Evolutionary conservation across 2,797 vertebrate genomes (phyloP).

Genomic region (Odontamblyopus rebecca): DNA sequence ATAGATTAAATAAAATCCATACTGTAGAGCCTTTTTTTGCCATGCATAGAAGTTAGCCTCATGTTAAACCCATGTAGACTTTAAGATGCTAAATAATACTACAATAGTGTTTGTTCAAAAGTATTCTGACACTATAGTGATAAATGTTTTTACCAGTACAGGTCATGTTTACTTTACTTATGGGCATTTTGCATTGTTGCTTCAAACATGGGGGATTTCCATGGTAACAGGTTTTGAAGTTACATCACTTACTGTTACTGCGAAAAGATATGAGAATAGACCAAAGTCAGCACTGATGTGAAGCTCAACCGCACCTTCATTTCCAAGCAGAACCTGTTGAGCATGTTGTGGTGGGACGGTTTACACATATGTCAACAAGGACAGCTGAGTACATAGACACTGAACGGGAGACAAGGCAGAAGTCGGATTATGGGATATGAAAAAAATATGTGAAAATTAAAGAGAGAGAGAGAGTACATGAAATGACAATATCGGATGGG

Average conservation of each 20-base stretch:
- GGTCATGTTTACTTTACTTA: too few relatives aligned
- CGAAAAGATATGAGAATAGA: slow-evolving; percentile 5
- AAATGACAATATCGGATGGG: background rate
- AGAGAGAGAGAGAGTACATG: too few relatives aligned
- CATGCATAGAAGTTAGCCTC: too few relatives aligned
- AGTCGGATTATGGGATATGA: background rate
- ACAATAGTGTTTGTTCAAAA: too few relatives aligned
- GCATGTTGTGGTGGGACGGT: slow-evolving; percentile 7
- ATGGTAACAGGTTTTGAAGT: too few relatives aligned
- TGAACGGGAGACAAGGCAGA: background rate
- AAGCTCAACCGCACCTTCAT: slow-evolving; percentile 18
- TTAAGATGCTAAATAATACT: too few relatives aligned
- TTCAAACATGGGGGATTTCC: too few relatives aligned
- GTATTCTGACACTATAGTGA: too few relatives aligned
- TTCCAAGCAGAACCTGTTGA: slow-evolving; percentile 43
- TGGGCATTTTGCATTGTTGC: too few relatives aligned
- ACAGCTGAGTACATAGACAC: slow-evolving; percentile 2
- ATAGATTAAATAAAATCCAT: slow-evolving; percentile 10
- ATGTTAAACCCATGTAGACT: too few relatives aligned
- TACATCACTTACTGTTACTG: too few relatives aligned
- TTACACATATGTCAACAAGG: background rate
- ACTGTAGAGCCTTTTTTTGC: background rate
- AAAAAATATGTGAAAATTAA: background rate
- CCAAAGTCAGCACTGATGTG: background rate
- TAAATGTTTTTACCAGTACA: too few relatives aligned